Evolutionary conservation across 2,888 invertebrate genomes (phyloP).

Genomic region (Crocallis elinguaria): DNA sequence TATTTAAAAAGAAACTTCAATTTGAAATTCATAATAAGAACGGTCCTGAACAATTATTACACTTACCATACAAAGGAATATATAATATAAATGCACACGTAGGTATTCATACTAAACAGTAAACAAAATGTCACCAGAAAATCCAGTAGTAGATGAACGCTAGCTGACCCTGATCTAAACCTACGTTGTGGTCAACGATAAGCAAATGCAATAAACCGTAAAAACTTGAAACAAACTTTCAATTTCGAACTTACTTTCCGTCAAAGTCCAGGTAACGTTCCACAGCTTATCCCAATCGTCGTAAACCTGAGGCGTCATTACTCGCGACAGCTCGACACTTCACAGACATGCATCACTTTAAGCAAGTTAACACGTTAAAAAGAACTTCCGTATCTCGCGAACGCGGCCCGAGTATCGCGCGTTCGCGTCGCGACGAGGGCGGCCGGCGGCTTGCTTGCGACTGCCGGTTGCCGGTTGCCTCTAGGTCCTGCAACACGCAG

Average conservation of each 20-base stretch:
- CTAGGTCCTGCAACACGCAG: neutral
- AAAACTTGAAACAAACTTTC: neutral
- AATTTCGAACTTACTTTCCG: slow-evolving; percentile 31
- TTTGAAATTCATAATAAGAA: too few species aligned
- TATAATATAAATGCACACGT: too few species aligned
- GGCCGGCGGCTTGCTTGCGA: slow-evolving; percentile 10
- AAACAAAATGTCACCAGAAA: too few species aligned
- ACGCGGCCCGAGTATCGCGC: slow-evolving; percentile 1
- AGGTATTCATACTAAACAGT: too few species aligned
- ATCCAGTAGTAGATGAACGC: too few species aligned
- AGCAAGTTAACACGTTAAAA: slow-evolving; percentile 1
- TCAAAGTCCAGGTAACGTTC: slow-evolving; percentile 38
- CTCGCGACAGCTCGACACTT: slow-evolving; percentile 15
- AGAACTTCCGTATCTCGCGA: slow-evolving; percentile 10
- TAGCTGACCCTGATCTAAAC: too few species aligned
- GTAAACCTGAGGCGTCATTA: slow-evolving; percentile 19
- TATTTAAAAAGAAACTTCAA: neutral
- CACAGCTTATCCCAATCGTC: slow-evolving; percentile 39
- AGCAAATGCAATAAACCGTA: neutral
- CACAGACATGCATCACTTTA: slow-evolving; percentile 18
- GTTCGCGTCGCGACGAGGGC: neutral
- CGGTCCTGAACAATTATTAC: too few species aligned
- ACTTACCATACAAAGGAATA: too few species aligned
- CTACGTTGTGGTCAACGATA: neutral
- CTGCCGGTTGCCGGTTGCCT: slow-evolving; percentile 5